phyloP scores from a whole-genome alignment of 2,797 vertebrate species.

The Alcedo atthis region DNA sequence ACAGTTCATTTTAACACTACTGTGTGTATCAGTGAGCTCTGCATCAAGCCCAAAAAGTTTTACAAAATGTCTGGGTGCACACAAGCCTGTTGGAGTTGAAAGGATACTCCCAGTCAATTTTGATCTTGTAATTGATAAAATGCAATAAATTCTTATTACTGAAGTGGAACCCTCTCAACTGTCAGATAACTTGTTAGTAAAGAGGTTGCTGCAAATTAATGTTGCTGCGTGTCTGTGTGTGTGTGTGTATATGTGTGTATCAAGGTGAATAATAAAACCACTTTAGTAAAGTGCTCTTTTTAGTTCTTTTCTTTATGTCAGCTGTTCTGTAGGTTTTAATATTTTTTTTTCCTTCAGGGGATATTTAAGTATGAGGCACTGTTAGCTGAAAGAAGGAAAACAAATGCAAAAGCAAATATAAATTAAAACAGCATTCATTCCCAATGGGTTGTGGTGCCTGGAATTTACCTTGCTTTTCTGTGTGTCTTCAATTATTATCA shows the following conservation, averaged over 20 bases:
- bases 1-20: not conserved
- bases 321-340: slow-evolving; percentile 45
- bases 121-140: slow-evolving; percentile 37
- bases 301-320: slow-evolving; percentile 35
- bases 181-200: slow-evolving; percentile 1
- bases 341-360: slow-evolving; percentile 41
- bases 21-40: not conserved
- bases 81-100: not conserved
- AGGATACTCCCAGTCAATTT: not conserved
- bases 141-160: not conserved
- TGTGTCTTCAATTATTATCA: slow-evolving; percentile 38
- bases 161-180: not conserved
- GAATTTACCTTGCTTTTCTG: slow-evolving; percentile 13
- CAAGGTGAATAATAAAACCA: slow-evolving; percentile 40
- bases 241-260: not conserved
- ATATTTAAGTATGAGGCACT: slow-evolving; percentile 37
- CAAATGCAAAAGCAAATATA: slow-evolving; percentile 59
- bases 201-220: slow-evolving; percentile 13
- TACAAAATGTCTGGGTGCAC: not conserved
- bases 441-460: not conserved
- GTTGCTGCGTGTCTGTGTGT: not conserved
- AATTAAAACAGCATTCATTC: slow-evolving; percentile 38
- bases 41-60: not conserved
- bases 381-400: slow-evolving; percentile 42
- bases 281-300: slow-evolving; percentile 44